Evolutionary conservation across 2,797 vertebrate species (phyloP), one percentile per base, ranked within the genome.

Genomic region (Heteromormyrus szaboi): DNA sequence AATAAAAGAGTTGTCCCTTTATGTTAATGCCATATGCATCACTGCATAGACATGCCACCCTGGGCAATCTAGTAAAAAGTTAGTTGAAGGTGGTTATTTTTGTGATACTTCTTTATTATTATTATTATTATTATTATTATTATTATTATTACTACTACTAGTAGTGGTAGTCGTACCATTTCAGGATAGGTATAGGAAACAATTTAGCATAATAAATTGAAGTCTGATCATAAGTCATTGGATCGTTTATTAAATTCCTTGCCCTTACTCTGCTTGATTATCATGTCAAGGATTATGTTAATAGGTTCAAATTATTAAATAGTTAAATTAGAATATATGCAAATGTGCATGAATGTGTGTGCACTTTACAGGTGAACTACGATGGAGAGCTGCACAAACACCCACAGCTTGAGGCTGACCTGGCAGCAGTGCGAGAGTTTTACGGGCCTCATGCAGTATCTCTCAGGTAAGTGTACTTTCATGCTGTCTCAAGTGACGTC

Each of bases 361-460:
- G 29, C 85, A 12, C 7, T 37, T 0, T 1, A 8, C 90, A 98
- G 97, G 97, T 97, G 92, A 97, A 95, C 92, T 98, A 97, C 83
- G 97, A 97, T 76, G 97, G 97, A 76, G 97, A 98, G 90, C 96
- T 97, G 91, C 97, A 97, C 91, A 98, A 98, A 90, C 97, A 98
- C 88, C 97, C 96, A 14, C 94, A 97, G 89, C 92, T 98, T 90
- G 97, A 98, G 88, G 96, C 97, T 79, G 97, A 98, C 93, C 92
- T 98, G 91, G 96, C 94, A 68, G 97, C 97, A 17, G 97, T 98
- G 91, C 96, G 96, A 94, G 97, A 97, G 92, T 93, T 97, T 91
- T 97, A 97, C 89, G 97, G 97, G 90, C 95, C 95, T 91, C 95
- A 95, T 89, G 97, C 97, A 93, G 97, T 98, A 93, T 98, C 97